Evolutionary conservation across 2,797 vertebrate species (phyloP).

Genomic region (Petrocephalus sullivani): DNA sequence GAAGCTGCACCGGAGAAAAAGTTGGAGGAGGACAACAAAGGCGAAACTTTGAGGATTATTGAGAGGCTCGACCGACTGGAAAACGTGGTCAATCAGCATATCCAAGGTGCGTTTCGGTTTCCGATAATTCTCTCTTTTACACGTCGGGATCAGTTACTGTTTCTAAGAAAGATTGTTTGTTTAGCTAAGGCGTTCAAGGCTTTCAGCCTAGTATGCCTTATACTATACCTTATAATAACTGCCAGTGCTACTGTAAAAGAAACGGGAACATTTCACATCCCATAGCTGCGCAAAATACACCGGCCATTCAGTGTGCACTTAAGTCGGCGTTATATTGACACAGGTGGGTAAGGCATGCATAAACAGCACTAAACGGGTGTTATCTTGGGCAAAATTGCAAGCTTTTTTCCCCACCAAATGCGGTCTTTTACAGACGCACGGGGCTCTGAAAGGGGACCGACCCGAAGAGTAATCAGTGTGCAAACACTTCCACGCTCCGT

Average conservation of each 20-base stretch:
- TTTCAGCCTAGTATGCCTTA: not conserved
- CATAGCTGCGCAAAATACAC: not conserved
- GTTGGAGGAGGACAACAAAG: constrained; percentile 85
- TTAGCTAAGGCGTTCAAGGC: not conserved
- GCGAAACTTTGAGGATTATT: constrained; percentile 90
- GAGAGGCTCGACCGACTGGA: constrained; percentile 92
- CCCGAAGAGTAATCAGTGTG: not conserved
- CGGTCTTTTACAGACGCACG: not conserved
- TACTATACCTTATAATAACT: not conserved
- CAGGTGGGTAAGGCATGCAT: not conserved
- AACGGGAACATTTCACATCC: not conserved
- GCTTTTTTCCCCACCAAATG: not conserved
- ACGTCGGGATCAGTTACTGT: not conserved
- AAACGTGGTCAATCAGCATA: constrained; percentile 94
- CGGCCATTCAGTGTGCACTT: not conserved
- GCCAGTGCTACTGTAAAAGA: not conserved
- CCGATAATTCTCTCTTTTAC: not conserved
- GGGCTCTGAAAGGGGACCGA: not conserved
- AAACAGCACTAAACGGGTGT: not conserved
- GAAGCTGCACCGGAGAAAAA: constrained; percentile 84
- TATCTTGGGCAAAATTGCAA: not conserved
- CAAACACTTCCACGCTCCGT: not conserved
- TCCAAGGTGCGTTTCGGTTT: constrained; percentile 76
- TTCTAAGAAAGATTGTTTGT: not conserved
- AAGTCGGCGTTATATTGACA: not conserved